These are phyloP conservation scores for Taphrorychus bicolor DNA, from an alignment of 2,888 invertebrate genomes.

Conservation along the genomic window DNA sequence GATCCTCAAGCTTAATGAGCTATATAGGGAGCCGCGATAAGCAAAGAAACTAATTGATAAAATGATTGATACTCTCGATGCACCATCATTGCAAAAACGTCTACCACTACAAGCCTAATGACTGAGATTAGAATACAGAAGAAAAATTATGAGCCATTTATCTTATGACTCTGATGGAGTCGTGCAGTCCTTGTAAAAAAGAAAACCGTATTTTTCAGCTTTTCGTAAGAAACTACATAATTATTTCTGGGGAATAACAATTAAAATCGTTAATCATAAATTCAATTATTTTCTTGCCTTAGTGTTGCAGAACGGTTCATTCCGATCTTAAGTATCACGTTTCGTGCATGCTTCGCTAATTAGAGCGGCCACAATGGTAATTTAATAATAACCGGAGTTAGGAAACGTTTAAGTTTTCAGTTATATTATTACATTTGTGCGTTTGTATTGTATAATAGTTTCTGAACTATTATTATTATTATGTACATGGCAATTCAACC, in stretches of 20 bases:
- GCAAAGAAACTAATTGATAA: constrained; percentile 17
- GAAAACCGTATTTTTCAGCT: not conserved
- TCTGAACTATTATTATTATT: no score
- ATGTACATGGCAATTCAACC: no score
- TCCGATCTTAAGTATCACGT: not conserved
- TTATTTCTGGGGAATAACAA: not conserved
- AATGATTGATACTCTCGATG: constrained; percentile 18
- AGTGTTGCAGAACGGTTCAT: not conserved
- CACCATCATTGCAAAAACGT: not conserved
- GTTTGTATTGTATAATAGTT: no score
- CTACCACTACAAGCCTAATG: not conserved
- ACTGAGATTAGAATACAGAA: not conserved
- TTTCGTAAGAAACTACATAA: no score
- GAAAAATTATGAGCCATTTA: no score
- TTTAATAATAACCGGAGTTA: not conserved
- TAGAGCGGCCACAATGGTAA: not conserved
- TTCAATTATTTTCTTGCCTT: not conserved
- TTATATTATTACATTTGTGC: no score
- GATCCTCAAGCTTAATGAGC: constrained; percentile 21
- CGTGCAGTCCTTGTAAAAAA: no score
- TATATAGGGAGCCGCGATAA: constrained; percentile 7
- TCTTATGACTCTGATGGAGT: no score
- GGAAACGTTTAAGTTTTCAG: not conserved
- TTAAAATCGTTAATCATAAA: not conserved
- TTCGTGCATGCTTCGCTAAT: not conserved